Percentiles rank a stretch among this genome's conserved stretches.
Conservation (phyloP, 2,113 vertebrate species). For the Natator depressus region DNA sequence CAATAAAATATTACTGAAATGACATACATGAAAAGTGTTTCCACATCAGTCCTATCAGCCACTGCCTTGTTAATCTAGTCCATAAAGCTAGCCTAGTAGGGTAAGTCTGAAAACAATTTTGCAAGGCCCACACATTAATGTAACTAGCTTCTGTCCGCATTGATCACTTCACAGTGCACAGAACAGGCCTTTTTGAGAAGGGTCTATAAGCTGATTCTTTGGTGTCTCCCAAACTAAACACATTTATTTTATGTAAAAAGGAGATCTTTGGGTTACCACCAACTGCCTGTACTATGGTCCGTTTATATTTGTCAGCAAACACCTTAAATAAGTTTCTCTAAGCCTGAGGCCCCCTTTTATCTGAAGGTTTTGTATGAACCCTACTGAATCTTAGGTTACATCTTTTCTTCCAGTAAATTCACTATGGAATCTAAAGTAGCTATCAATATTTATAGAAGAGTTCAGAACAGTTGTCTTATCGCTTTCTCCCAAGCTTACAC, state of each 20-base stretch:
- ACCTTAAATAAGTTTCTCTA: not conserved
- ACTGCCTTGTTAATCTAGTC: not conserved
- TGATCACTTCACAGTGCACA: not conserved
- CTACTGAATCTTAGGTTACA: not conserved
- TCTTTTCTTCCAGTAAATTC: not conserved
- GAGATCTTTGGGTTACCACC: not conserved
- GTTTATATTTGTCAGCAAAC: not conserved
- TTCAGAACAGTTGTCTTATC: not conserved
- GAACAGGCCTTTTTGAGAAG: not conserved
- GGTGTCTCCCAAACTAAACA: not conserved
- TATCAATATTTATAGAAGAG: not conserved
- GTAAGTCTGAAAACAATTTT: not conserved
- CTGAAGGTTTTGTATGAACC: not conserved
- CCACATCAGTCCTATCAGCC: not conserved
- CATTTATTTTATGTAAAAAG: not conserved
- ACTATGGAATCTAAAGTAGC: not conserved
- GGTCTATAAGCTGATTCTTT: not conserved
- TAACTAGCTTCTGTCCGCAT: not conserved
- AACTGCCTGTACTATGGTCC: not conserved
- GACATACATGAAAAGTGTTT: not conserved
- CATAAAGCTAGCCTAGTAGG: not conserved
- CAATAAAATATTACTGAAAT: too few species aligned
- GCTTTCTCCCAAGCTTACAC: not conserved
- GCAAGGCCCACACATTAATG: not conserved
- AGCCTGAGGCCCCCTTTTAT: not conserved